phyloP scores from a whole-genome alignment of 2,797 vertebrate genomes.

The Bradypodion ventrale region DNA sequence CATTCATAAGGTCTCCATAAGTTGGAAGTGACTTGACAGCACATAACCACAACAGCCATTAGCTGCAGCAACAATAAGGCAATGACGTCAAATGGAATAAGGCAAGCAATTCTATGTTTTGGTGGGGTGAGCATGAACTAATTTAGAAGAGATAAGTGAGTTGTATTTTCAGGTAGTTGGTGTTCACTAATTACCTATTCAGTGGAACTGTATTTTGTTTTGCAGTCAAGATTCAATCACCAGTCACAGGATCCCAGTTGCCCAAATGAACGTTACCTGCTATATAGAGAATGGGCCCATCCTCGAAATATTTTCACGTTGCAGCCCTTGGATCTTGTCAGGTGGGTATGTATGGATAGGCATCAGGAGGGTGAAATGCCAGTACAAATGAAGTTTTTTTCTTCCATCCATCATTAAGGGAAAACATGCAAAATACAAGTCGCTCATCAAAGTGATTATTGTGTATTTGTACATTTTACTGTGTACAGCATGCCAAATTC shows the following conservation, averaged over 20 bases:
- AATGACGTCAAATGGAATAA: not conserved
- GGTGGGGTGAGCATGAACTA: not conserved
- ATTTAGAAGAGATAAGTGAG: not conserved
- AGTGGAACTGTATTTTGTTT: conserved; percentile 42
- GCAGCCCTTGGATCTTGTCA: conserved; percentile 90
- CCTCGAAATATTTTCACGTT: conserved; percentile 92
- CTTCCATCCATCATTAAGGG: not conserved
- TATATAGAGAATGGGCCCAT: conserved; percentile 91
- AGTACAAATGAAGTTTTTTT: not conserved
- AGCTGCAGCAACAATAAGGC: no score
- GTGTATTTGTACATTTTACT: not conserved
- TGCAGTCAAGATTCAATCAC: conserved; percentile 83
- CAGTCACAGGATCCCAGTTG: conserved; percentile 77
- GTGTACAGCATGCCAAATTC: no score
- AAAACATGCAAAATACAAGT: not conserved
- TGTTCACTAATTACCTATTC: conserved; percentile 5
- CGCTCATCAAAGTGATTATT: not conserved
- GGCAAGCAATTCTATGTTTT: not conserved
- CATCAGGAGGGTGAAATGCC: not conserved
- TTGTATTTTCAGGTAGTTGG: not conserved
- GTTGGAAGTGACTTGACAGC: no score
- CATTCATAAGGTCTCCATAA: no score
- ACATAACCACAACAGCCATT: no score
- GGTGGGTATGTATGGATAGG: conserved; percentile 71
- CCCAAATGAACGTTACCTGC: conserved; percentile 85